A percentile compares a stretch with the other conserved stretches of the same genome.
Evolutionary conservation across 2,113 vertebrate species (phyloP).

Genomic region (Ciconia maguari): DNA sequence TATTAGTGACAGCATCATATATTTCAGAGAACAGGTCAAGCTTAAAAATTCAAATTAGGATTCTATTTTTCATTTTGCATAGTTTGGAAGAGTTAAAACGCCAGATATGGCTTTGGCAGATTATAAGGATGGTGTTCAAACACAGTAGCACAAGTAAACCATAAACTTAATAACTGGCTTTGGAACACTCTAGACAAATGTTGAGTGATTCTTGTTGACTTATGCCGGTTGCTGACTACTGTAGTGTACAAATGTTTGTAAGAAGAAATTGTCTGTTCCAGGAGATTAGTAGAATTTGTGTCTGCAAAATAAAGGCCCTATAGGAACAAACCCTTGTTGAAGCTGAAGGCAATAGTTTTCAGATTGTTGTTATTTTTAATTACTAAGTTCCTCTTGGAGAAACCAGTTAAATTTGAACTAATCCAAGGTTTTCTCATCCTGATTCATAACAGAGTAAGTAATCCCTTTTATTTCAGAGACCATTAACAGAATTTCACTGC

Average conservation of each 20-base stretch:
- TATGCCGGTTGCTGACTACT: not conserved
- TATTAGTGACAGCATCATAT: not conserved
- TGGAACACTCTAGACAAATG: not conserved
- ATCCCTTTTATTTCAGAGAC: not conserved
- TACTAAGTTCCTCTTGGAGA: not conserved
- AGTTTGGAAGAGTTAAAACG: not conserved
- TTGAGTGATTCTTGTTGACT: not conserved
- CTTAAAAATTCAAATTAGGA: not conserved
- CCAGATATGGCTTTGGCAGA: not conserved
- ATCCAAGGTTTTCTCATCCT: not conserved
- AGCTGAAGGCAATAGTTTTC: not conserved
- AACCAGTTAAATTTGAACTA: not conserved
- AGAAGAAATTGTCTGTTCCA: not conserved
- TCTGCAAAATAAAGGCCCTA: not conserved
- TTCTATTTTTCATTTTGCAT: not conserved
- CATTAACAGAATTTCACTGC: not conserved
- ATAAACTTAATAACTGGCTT: not conserved
- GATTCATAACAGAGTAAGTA: not conserved
- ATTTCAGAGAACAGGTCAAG: not conserved
- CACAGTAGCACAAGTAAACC: not conserved
- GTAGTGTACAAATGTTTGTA: not conserved
- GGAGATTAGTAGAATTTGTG: not conserved
- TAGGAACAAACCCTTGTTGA: not conserved
- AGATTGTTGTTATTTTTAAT: not conserved
- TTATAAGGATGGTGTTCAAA: not conserved